A percentile compares a stretch with the other conserved stretches of the same genome.
Conservation (phyloP, 30 jellyfish, hydroid and myxozoan genomes). For the Hydractinia symbiolongicarpus region DNA sequence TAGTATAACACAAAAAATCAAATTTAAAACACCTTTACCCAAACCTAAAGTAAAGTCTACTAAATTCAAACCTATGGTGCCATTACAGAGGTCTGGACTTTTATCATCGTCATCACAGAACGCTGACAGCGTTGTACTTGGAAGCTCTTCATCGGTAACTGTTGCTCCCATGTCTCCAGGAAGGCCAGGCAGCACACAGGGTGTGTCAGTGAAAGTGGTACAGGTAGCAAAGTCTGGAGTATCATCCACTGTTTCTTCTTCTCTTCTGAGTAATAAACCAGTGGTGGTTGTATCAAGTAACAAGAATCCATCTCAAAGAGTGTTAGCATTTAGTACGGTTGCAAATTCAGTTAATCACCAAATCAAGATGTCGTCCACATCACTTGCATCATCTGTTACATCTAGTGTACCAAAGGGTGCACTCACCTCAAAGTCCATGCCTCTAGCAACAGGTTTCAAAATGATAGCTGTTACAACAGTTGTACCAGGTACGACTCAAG, state of each 20-base stretch:
- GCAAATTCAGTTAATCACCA: conserved; percentile 71
- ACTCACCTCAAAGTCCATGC: conserved; percentile 85
- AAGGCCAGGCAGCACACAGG: not conserved
- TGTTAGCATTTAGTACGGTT: conserved; percentile 53
- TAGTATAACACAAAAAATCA: conserved; percentile 54
- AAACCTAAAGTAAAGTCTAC: conserved; percentile 64
- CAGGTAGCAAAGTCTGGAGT: conserved; percentile 60
- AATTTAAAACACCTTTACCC: conserved; percentile 79
- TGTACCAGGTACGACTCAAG: conserved; percentile 98
- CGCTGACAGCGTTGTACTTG: conserved; percentile 14
- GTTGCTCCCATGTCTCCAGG: not conserved
- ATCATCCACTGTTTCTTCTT: conserved; percentile 13
- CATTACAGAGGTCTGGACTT: conserved; percentile 39
- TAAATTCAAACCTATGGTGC: conserved; percentile 52
- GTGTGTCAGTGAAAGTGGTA: conserved; percentile 74
- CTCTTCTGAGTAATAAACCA: conserved; percentile 18
- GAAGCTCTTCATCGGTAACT: not conserved
- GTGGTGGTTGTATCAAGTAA: conserved; percentile 48
- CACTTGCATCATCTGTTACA: conserved; percentile 51
- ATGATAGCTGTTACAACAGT: conserved; percentile 99
- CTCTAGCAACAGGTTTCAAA: conserved; percentile 96
- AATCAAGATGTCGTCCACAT: conserved; percentile 61
- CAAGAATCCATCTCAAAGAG: conserved; percentile 61
- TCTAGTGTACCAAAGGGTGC: conserved; percentile 53
- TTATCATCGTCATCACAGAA: conserved; percentile 1